These are phyloP conservation scores for Mactra quadrangularis DNA, from an alignment of 1,140 invertebrate species.

Conservation along the genomic window DNA sequence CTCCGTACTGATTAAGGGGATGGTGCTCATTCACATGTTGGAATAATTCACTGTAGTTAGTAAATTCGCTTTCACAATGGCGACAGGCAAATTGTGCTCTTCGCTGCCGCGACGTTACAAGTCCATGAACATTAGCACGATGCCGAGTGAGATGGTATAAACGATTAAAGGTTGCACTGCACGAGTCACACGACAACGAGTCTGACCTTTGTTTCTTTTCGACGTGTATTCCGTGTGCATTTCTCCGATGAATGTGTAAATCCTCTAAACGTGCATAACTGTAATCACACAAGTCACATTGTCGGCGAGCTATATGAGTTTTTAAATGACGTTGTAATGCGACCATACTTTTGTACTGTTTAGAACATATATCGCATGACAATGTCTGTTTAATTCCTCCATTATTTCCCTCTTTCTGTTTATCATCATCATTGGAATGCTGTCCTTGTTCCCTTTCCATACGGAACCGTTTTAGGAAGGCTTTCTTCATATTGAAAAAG, in stretches of 20 bases:
- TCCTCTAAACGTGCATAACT: neutral
- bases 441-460: no score
- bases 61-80: conserved; percentile 30
- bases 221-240: conserved; percentile 24
- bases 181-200: conserved; percentile 11
- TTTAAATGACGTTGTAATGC: conserved; percentile 22
- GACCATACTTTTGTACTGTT: conserved; percentile 16
- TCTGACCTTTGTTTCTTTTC: conserved; percentile 26
- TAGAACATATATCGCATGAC: conserved; percentile 12
- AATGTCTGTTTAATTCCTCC: neutral
- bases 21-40: conserved; percentile 42
- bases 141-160: conserved; percentile 26
- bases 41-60: conserved; percentile 23
- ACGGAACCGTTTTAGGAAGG: no score
- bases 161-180: neutral
- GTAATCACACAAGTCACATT: conserved; percentile 16
- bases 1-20: conserved; percentile 43
- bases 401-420: no score
- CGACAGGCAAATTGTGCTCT: conserved; percentile 28
- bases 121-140: neutral
- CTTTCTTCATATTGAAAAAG: no score
- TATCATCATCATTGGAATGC: no score
- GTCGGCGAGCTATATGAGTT: conserved; percentile 13
- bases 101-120: neutral
- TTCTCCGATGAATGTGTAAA: conserved; percentile 25